A percentile compares a stretch with the other conserved stretches of the same genome.
phyloP scores from a whole-genome alignment of 2,888 invertebrate genomes.

The Odontothrips loti region DNA sequence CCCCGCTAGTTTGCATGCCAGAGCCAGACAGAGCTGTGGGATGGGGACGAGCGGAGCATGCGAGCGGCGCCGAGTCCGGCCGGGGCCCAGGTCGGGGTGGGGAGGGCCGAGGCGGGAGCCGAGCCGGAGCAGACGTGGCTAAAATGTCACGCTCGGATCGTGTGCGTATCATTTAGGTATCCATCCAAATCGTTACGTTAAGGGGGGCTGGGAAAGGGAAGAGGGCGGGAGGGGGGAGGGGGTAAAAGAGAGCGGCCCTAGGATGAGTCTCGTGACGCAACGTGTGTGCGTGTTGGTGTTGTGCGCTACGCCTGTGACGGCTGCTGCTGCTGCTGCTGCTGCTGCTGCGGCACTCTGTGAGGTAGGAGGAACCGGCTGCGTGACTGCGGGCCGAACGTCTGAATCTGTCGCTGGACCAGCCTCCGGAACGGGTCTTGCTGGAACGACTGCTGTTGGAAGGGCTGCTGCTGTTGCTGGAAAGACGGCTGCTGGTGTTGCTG shows the following conservation, averaged over 20 bases:
- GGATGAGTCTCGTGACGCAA: too few species aligned
- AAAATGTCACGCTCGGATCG: neutral
- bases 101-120: neutral
- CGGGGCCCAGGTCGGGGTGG: neutral
- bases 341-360: slow-evolving; percentile 32
- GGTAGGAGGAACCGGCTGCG: slow-evolving; percentile 33
- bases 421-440: slow-evolving; percentile 41
- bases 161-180: neutral
- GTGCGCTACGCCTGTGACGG: too few species aligned
- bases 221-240: neutral
- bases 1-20: neutral
- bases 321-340: neutral
- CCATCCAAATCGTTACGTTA: neutral
- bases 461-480: slow-evolving; percentile 40
- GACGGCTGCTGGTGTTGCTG: slow-evolving; percentile 41
- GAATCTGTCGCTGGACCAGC: slow-evolving; percentile 33
- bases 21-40: too few species aligned
- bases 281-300: too few species aligned
- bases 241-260: neutral
- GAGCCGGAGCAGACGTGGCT: neutral
- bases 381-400: slow-evolving; percentile 33
- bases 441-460: slow-evolving; percentile 40
- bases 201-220: neutral
- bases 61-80: neutral
- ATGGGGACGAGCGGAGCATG: too few species aligned